Evolutionary conservation across 2,888 invertebrate genomes (phyloP), one percentile per base, ranked within the genome.

Genomic region (Netelia fuscicornis): DNA sequence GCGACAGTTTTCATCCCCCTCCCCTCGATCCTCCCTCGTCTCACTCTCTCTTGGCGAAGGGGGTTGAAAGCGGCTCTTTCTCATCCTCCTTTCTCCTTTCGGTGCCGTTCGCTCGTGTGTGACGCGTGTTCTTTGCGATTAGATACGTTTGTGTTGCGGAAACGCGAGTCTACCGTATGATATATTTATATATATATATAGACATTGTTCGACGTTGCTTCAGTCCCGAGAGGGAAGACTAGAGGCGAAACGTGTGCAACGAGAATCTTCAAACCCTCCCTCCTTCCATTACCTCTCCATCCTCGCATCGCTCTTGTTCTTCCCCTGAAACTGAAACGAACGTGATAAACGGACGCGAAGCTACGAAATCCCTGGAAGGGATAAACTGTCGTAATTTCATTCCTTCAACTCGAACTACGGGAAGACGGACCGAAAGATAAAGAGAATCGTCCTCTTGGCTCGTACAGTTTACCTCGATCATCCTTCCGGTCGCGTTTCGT

Each of bases 321-420:
- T n/a, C 37, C 48, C 64, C 60, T 56, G 81, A 79, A 77, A 88
- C 87, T 86, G 87, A 87, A 88, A 87, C 86, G 85, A 88, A 86
- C 86, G 83, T 83, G 86, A 87, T 87, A 87, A 87, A 87, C 86
- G 84, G 44, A 80, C 82, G 65, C 37, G 75, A 37, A 74, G 71
- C 56, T 58, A n/a, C 74, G 48, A 60, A 25, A 72, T 58, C 64
- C 52, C 74, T 72, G 77, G 52, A 85, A 84, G 85, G 85, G 85
- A 86, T 85, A 85, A 71, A 79, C 70, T 74, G 56, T 77, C 65
- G 87, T 87, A 87, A 89, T 87, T 87, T 89, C 79, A 88, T 87
- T 88, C 84, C 83, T 87, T 77, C 80, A 87, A 88, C 82, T 80
- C 84, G 79, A 87, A 85, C 68, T 83, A 42, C 5, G 42, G 65